Evolutionary conservation across 2,888 invertebrate genomes (phyloP), one percentile per base, ranked within the genome.

Genomic region (Plutella xylostella): DNA sequence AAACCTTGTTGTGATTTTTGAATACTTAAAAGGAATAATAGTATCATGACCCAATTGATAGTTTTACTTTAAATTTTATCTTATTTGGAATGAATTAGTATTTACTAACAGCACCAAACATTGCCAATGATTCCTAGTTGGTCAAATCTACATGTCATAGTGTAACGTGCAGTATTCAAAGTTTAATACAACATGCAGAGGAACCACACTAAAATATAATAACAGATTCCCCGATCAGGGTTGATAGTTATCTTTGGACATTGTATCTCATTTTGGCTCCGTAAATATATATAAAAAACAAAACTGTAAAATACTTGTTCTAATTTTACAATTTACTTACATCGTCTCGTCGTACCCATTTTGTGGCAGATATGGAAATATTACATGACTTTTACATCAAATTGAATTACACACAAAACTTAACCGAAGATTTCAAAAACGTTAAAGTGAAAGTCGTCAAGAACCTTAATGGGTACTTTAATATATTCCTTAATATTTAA

Each of bases 301-400:
- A 65, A 56, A 56, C 49, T 54, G 58, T 64, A 63, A 61, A 68
- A 65, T 65, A 68, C 56, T 72, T 62, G 65, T 65, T 73, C 68
- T 72, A 68, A 63, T 42, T 61, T 61, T 68, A 66, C 65, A 69
- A 72, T 63, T 72, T 77, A 82, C 82, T 82, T 79, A 82, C 82
- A 71, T 78, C 65, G 72, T 75, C 79, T 77, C 82, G 82, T 72
- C 71, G 78, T 71, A 72, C 76, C 79, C 70, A 65, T 72, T 67
- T 65, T 56, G 73, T 68, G 63, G 74, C 74, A 61, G 64, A 68
- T 67, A 72, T 71, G 71, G 63, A 73, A 74, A 74, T 72, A 62
- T 61, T 55, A 63, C 47, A 61, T 56, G 50, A 43, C 33, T 47
- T 48, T 47, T 42, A 42, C 44, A 42, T 46, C 37, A 45, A 49